Evolutionary conservation across 2,888 invertebrate genomes (phyloP), one percentile per base, ranked within the genome.

Genomic region (Julus scanicus): DNA sequence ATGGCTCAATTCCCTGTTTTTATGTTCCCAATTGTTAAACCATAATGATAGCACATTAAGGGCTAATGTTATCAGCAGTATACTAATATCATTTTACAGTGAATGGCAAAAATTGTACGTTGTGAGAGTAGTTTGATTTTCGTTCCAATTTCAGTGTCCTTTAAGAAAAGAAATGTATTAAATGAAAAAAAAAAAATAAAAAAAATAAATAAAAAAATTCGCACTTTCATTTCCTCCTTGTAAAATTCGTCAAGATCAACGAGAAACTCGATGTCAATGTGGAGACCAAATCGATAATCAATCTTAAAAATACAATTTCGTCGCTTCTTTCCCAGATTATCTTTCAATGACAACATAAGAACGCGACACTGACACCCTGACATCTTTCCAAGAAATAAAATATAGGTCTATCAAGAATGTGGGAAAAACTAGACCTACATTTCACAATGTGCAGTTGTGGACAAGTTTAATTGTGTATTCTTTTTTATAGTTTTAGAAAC

Each of bases 261-360:
- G 63, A 63, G n/a, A 63, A 63, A 63, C n/a, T 63, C 63, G n/a
- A 20, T n/a, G 63, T 63, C 63, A 17, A 63, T n/a, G 63, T n/a
- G 2, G 63, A 63, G 63, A 63, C 15, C 63, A 63, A 63, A 63
- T 63, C 63, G 63, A 63, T 63, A 63, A 63, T 63, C 63, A 63
- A 63, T 63, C 63, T 63, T n/a, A 63, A 63, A 63, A 63, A 63
- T 63, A 63, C 63, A 63, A 63, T 63, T 63, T 63, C 63, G 63
- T 20, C n/a, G 63, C 53, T 53, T 53, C 53, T 53, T 53, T 53
- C 53, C 17, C 53, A 53, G 53, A 53, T 53, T 53, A 53, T 53
- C 53, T 53, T 53, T 17, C 53, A 53, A 53, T 11, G 53, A 53
- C 53, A 53, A 53, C 53, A 53, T 53, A 53, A 53, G 53, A 53